Percentiles rank a stretch among this genome's conserved stretches.
Conservation (phyloP, 2,888 invertebrate genomes). For the Eupithecia subumbrata region DNA sequence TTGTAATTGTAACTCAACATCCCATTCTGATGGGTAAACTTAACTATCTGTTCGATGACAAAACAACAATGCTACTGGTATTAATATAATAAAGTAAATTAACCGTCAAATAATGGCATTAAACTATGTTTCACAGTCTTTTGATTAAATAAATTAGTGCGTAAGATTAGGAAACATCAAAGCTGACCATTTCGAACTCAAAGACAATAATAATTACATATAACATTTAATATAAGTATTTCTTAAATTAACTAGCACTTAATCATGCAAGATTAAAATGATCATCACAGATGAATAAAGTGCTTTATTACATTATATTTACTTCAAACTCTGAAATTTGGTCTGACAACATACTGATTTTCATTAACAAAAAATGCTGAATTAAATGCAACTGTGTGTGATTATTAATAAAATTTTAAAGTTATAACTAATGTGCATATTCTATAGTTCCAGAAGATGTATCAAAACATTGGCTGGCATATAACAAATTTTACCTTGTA, state of each 20-base stretch:
- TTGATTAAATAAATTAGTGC: slow-evolving; percentile 68
- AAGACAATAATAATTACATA: slow-evolving; percentile 1
- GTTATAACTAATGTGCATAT: no score
- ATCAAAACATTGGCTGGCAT: not conserved
- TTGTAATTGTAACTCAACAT: slow-evolving; percentile 62
- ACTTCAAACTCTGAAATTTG: not conserved
- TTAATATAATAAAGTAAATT: slow-evolving; percentile 57
- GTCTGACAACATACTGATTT: not conserved
- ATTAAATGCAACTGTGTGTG: slow-evolving; percentile 12
- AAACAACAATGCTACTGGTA: slow-evolving; percentile 51
- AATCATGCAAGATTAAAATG: not conserved
- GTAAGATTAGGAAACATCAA: slow-evolving; percentile 50
- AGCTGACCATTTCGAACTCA: slow-evolving; percentile 19
- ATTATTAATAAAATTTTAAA: not conserved
- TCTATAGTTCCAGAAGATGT: not conserved
- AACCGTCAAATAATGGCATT: slow-evolving; percentile 71
- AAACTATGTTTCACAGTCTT: slow-evolving; percentile 77
- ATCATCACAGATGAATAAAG: not conserved
- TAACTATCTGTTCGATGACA: slow-evolving; percentile 54
- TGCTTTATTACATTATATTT: not conserved
- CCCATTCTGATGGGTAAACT: slow-evolving; percentile 47
- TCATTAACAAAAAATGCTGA: not conserved
- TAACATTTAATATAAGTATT: not conserved
- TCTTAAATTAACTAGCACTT: not conserved
- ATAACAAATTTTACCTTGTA: not conserved